Evolutionary conservation across 2,113 vertebrate species (phyloP), one percentile per base, ranked within the genome.

Genomic region (Colistium nudipinnis): DNA sequence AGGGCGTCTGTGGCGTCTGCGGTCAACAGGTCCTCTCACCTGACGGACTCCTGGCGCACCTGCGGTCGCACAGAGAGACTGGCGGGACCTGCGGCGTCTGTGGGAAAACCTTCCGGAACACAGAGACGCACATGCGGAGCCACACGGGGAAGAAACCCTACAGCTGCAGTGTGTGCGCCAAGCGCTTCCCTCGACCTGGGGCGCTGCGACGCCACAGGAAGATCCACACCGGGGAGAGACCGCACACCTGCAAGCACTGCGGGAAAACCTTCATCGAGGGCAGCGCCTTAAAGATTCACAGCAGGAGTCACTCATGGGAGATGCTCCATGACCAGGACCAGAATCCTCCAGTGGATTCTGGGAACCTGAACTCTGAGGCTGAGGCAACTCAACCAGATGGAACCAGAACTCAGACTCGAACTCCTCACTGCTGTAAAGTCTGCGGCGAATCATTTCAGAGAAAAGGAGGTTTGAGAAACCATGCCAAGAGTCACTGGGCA

Each of bases 191-290:
- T 14, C 35, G 84, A 8, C 41, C 76, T 0, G 79, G 80, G 22
- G 69, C 74, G 4, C 87, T 94, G 17, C 87, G 91, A 2, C 91
- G 93, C 35, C 88, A 90, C 79, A 80, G 31, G 64, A 81, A 73
- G 55, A 82, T 71, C 14, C 88, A 90, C 61, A 47, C 22, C 0
- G 68, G 68, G 0, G 65, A 64, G 22, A 44, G 45, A 5, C 70
- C 62, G 0, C 22, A 74, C 28, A 13, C 7, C 56, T 82, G 83
- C 39, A 47, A 31, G 24, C 36, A 0, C 48, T 86, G 76, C 2
- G 70, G 83, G 20, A 78, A 72, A 71, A 31, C 54, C 6, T 81
- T 81, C 35, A 38, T 53, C 0, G 70, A 83, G 62, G 65, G 44
- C 27, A 30, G 57, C 0, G 54, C 72, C 20, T 25, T 80, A 22